phyloP scores from a whole-genome alignment of 2,888 invertebrate genomes.

The Drosophila kanekoi region DNA sequence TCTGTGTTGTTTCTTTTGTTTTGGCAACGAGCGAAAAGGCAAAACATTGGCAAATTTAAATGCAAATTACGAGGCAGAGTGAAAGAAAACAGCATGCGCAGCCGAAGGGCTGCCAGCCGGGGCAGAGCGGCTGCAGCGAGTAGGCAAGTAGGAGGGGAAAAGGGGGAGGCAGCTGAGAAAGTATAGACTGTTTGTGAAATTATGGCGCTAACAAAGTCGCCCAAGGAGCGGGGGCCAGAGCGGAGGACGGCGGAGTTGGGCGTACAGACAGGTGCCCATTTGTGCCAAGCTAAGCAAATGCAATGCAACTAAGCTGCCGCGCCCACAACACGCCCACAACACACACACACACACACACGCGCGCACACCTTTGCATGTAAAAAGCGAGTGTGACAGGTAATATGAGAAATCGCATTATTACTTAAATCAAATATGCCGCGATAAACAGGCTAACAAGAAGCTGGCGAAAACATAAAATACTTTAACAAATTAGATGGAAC shows the following conservation, averaged over 20 bases:
- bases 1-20: conserved; percentile 55
- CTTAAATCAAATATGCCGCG: conserved; percentile 12
- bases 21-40: conserved; percentile 73
- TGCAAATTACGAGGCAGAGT: conserved; percentile 70
- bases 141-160: background rate
- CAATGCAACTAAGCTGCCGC: conserved; percentile 33
- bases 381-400: conserved; percentile 4
- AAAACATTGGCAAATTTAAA: conserved; percentile 80
- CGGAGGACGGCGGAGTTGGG: background rate
- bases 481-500: conserved; percentile 19
- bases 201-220: conserved; percentile 26
- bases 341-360: background rate
- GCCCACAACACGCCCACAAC: conserved; percentile 6
- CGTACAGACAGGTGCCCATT: conserved; percentile 24
- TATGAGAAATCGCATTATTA: conserved; percentile 20
- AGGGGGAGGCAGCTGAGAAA: conserved; percentile 2
- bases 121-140: conserved; percentile 3
- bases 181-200: conserved; percentile 63
- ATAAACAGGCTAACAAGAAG: conserved; percentile 7
- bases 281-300: conserved; percentile 35
- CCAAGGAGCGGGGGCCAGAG: background rate
- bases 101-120: background rate
- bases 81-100: conserved; percentile 47
- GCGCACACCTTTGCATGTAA: background rate
- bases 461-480: conserved; percentile 5